Percentiles rank a stretch among this genome's conserved stretches.
phyloP scores from a whole-genome alignment of 1,140 invertebrate species.

The Drosophila cardini region DNA sequence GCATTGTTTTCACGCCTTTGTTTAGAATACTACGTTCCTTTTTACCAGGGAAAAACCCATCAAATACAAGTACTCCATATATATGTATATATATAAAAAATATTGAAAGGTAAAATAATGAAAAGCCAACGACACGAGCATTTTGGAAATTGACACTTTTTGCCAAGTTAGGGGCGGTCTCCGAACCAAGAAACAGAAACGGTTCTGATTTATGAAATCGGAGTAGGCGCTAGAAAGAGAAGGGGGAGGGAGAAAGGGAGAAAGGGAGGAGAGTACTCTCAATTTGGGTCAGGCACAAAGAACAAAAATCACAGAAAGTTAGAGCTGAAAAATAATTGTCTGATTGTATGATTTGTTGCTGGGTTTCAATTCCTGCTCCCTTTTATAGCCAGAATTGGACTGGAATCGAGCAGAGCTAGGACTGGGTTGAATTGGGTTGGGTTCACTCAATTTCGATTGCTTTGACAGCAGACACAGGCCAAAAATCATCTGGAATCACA shows the following conservation, averaged over 20 bases:
- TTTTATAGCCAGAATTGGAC: background rate
- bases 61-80: conserved; percentile 4
- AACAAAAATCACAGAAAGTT: conserved; percentile 19
- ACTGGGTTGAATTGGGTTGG: conserved; percentile 6
- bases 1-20: conserved; percentile 77
- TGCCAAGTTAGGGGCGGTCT: conserved; percentile 21
- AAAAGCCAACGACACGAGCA: conserved; percentile 58
- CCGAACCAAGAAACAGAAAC: background rate
- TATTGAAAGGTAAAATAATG: conserved; percentile 39
- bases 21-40: conserved; percentile 46
- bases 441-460: conserved; percentile 46
- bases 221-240: conserved; percentile 42
- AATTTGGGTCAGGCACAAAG: conserved; percentile 33
- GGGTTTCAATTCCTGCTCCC: conserved; percentile 15
- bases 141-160: conserved; percentile 78
- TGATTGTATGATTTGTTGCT: conserved; percentile 57
- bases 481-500: conserved; percentile 15
- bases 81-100: conserved; percentile 27
- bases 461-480: conserved; percentile 72
- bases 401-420: conserved; percentile 14
- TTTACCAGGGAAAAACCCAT: conserved; percentile 21
- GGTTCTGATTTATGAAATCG: conserved; percentile 46
- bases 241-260: conserved; percentile 10
- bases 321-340: conserved; percentile 52
- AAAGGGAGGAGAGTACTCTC: background rate